A percentile compares a stretch with the other conserved stretches of the same genome.
Evolutionary conservation across 1,140 invertebrate genomes (phyloP).

Genomic region (Drosophila varians): DNA sequence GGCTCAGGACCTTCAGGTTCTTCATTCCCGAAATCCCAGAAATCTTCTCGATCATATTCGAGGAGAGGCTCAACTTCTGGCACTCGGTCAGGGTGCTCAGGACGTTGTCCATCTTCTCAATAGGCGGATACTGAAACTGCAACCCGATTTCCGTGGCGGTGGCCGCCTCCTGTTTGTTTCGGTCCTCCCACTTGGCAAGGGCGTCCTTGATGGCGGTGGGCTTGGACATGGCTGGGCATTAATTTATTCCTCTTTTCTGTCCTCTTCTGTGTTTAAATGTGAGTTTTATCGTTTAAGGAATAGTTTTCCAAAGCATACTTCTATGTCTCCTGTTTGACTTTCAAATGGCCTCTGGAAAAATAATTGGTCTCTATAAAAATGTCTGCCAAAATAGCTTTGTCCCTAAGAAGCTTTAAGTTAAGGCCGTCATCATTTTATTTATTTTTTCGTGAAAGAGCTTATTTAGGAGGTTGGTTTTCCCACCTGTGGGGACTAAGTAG

Average conservation of each 20-base stretch:
- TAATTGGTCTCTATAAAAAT: too few species aligned
- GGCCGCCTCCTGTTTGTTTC: slow-evolving; percentile 86
- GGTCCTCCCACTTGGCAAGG: slow-evolving; percentile 92
- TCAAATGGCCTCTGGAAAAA: too few species aligned
- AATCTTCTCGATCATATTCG: slow-evolving; percentile 97
- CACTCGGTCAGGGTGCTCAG: slow-evolving; percentile 87
- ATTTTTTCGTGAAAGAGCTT: not conserved
- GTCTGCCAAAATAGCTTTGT: too few species aligned
- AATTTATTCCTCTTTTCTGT: not conserved
- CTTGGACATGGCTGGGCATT: slow-evolving; percentile 57
- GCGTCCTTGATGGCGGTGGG: slow-evolving; percentile 91
- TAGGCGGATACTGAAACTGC: slow-evolving; percentile 91
- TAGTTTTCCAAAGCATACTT: not conserved
- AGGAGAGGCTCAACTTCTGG: slow-evolving; percentile 93
- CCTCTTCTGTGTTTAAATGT: not conserved
- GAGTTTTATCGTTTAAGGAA: not conserved
- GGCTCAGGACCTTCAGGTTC: slow-evolving; percentile 92
- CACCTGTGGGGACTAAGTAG: slow-evolving; percentile 24
- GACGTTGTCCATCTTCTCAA: slow-evolving; percentile 92
- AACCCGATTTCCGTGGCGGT: slow-evolving; percentile 91
- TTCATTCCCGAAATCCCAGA: slow-evolving; percentile 90
- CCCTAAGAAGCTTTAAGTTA: not conserved
- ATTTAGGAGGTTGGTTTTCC: not conserved
- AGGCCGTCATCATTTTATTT: not conserved
- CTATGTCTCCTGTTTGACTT: not conserved